Evolutionary conservation across 1,140 invertebrate species (phyloP).

Genomic region (Sminthurinus signatus): DNA sequence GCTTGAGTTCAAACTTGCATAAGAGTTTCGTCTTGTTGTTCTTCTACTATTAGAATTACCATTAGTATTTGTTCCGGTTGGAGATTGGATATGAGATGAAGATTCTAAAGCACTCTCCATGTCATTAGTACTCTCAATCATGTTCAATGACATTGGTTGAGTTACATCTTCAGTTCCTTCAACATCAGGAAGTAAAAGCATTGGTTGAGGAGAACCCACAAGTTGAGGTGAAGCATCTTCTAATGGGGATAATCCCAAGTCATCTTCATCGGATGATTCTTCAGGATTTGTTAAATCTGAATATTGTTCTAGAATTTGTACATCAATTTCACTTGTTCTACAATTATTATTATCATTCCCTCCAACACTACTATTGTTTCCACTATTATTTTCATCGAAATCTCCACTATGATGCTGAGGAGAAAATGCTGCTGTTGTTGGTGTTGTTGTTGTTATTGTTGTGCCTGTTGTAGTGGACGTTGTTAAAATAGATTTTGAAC

Average conservation of each 20-base stretch:
- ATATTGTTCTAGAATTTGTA: constrained; percentile 35
- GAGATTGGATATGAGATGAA: too few relatives aligned
- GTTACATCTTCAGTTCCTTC: constrained; percentile 24
- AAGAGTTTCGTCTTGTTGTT: constrained; percentile 49
- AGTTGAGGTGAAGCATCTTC: constrained; percentile 52
- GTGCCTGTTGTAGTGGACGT: too few relatives aligned
- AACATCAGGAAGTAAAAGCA: constrained; percentile 48
- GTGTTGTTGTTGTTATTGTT: too few relatives aligned
- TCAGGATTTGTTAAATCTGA: constrained; percentile 50
- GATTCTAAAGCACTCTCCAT: too few relatives aligned
- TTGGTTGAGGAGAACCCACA: constrained; percentile 48
- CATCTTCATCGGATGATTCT: constrained; percentile 82
- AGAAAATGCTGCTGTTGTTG: too few relatives aligned
- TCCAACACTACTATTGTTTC: too few relatives aligned
- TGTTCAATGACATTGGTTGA: constrained; percentile 44
- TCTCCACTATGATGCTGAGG: too few relatives aligned
- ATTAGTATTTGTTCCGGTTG: too few relatives aligned
- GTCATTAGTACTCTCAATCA: background rate
- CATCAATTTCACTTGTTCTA: constrained; percentile 29
- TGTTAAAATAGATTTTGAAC: too few relatives aligned
- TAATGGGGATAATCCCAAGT: constrained; percentile 69
- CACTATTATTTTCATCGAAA: too few relatives aligned
- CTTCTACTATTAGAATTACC: constrained; percentile 50
- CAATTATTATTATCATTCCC: background rate
- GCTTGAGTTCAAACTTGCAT: constrained; percentile 55